Conservation (phyloP, 2,113 vertebrate genomes). For the Pluvianellus socialis region DNA sequence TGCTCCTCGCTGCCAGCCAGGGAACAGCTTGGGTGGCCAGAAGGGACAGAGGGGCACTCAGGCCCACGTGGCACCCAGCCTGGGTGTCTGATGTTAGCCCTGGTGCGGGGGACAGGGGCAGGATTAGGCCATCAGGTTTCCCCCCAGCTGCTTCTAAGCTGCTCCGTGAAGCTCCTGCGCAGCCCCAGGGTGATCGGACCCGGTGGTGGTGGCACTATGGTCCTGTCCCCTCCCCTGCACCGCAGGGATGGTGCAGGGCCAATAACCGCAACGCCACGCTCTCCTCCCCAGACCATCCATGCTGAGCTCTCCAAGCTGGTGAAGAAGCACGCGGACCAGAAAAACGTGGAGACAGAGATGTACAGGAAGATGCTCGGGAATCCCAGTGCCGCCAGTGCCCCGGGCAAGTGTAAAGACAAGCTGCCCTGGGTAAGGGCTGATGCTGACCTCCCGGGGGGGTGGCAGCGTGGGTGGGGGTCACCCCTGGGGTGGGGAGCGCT, state of each 20-base stretch:
- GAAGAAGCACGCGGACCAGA: slow-evolving; percentile 91
- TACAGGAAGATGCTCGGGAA: slow-evolving; percentile 98
- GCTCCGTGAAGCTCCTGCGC: rapidly evolving
- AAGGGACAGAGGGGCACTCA: background rate
- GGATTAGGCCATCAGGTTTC: background rate
- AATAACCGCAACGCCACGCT: rapidly evolving
- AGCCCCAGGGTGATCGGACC: rapidly evolving
- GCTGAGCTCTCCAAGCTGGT: slow-evolving; percentile 93
- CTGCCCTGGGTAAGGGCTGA: slow-evolving; percentile 85
- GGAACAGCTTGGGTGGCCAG: background rate
- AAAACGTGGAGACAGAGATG: slow-evolving; percentile 89
- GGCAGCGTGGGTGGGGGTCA: background rate
- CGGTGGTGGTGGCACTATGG: background rate
- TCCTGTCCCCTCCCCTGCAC: background rate
- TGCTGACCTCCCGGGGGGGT: rapidly evolving
- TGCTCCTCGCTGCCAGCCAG: background rate
- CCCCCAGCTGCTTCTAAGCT: background rate
- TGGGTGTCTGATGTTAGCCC: background rate
- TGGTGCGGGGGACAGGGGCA: background rate
- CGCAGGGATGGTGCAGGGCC: background rate
- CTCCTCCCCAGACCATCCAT: slow-evolving; percentile 84
- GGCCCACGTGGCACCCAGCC: rapidly evolving
- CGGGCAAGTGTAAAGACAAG: slow-evolving; percentile 76
- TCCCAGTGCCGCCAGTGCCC: slow-evolving; percentile 47
- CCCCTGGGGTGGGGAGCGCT: too few relatives aligned